Percentiles rank a stretch among this genome's conserved stretches.
Conservation (phyloP, 2,113 vertebrate species). For the Pomatostomus ruficeps region DNA sequence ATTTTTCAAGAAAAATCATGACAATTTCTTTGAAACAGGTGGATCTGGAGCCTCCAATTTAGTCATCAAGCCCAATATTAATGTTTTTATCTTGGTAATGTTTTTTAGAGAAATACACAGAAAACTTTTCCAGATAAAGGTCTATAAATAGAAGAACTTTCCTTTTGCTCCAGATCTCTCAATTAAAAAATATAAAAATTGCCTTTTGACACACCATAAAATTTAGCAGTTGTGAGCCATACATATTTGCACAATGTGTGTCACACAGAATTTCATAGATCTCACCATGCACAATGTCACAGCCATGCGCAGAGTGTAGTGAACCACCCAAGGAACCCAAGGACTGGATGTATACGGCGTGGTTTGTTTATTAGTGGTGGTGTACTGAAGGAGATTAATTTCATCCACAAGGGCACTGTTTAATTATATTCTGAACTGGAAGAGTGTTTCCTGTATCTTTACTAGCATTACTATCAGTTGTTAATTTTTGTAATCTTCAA, state of each 20-base stretch:
- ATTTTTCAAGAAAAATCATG: background rate
- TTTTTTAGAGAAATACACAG: background rate
- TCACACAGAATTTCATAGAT: background rate
- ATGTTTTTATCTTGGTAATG: background rate
- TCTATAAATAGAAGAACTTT: background rate
- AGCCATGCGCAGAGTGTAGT: fast-evolving
- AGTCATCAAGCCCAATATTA: background rate
- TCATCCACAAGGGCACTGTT: background rate
- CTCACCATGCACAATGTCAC: background rate
- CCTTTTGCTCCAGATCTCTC: background rate
- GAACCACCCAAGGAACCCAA: background rate
- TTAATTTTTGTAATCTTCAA: background rate
- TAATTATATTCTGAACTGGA: background rate
- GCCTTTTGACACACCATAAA: background rate
- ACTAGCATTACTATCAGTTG: background rate
- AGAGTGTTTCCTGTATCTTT: background rate
- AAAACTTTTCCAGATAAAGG: background rate
- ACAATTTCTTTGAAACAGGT: background rate
- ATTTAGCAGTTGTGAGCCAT: background rate
- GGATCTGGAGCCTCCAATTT: background rate
- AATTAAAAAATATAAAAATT: background rate
- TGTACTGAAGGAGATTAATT: background rate
- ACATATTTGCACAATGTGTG: background rate
- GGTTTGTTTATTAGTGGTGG: background rate
- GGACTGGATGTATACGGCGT: too few species aligned